Evolutionary conservation across 2,888 invertebrate species (phyloP).

Genomic region (Erebia ligea): DNA sequence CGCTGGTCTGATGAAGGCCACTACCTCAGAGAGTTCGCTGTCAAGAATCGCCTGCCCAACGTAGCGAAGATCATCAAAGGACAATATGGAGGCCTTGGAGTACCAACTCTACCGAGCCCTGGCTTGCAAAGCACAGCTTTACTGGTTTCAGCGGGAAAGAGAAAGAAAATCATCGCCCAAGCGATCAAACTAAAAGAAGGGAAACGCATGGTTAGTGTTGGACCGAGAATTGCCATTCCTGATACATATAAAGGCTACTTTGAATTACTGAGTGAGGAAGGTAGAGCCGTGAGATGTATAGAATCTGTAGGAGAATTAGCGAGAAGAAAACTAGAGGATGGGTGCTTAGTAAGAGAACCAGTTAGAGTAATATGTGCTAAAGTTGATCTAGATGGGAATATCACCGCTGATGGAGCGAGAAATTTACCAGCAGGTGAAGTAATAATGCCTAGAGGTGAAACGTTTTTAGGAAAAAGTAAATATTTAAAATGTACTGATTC

Average conservation of each 20-base stretch:
- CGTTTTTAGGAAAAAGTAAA: slow-evolving; percentile 87
- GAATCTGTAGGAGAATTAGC: slow-evolving; percentile 94
- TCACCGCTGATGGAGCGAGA: slow-evolving; percentile 87
- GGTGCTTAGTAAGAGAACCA: slow-evolving; percentile 91
- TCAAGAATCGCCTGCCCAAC: slow-evolving; percentile 90
- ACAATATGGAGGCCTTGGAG: slow-evolving; percentile 95
- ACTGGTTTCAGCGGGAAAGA: slow-evolving; percentile 92
- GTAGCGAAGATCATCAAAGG: slow-evolving; percentile 97
- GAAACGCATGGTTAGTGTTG: slow-evolving; percentile 90
- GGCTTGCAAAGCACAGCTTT: slow-evolving; percentile 93
- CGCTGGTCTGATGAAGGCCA: slow-evolving; percentile 89
- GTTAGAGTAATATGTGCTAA: slow-evolving; percentile 87
- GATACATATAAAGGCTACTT: slow-evolving; percentile 96
- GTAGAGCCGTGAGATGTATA: slow-evolving; percentile 94
- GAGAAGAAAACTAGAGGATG: slow-evolving; percentile 87
- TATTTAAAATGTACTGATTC: slow-evolving; percentile 94
- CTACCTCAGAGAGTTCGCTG: slow-evolving; percentile 89
- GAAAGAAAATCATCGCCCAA: slow-evolving; percentile 93
- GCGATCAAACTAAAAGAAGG: slow-evolving; percentile 96
- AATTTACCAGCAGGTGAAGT: slow-evolving; percentile 93
- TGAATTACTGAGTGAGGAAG: slow-evolving; percentile 96
- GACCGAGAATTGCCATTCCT: slow-evolving; percentile 94
- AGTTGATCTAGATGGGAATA: slow-evolving; percentile 83
- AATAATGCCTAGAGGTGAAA: slow-evolving; percentile 90
- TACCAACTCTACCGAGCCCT: slow-evolving; percentile 93